phyloP scores from a whole-genome alignment of 92 coral and sea anemone species.

The Umimayanthus chanpuru region DNA sequence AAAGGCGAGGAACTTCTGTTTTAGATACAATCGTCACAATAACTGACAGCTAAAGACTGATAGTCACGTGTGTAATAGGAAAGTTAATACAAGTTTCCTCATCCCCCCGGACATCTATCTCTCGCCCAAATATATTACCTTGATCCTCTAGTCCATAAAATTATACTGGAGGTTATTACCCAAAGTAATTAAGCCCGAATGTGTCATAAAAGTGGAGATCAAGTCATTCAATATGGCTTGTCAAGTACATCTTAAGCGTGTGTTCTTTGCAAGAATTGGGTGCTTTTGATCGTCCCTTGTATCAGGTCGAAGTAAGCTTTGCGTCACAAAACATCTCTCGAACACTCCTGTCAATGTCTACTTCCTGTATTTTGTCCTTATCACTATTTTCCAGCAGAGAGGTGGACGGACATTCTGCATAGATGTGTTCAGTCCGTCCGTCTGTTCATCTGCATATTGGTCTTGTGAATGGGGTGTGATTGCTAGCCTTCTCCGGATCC shows the following conservation, averaged over 20 bases:
- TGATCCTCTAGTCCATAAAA: too few relatives aligned
- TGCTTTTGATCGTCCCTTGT: not conserved
- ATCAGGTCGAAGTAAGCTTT: not conserved
- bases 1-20: too few relatives aligned
- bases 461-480: not conserved
- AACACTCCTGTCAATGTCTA: not conserved
- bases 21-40: too few relatives aligned
- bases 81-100: too few relatives aligned
- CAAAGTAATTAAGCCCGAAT: too few relatives aligned
- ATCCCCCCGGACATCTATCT: too few relatives aligned
- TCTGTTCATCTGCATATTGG: not conserved
- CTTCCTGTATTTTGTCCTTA: not conserved
- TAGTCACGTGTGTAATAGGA: too few relatives aligned
- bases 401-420: not conserved
- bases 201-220: too few relatives aligned
- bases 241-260: not conserved
- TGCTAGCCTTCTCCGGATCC: not conserved
- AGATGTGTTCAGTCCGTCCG: not conserved
- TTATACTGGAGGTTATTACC: too few relatives aligned
- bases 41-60: too few relatives aligned
- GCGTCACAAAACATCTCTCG: constrained; percentile 5
- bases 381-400: not conserved
- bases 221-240: too few relatives aligned
- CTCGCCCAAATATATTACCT: too few relatives aligned
- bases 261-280: not conserved